phyloP scores from a whole-genome alignment of 1,140 invertebrate species.

The Pseudomyrmex cubaensis region DNA sequence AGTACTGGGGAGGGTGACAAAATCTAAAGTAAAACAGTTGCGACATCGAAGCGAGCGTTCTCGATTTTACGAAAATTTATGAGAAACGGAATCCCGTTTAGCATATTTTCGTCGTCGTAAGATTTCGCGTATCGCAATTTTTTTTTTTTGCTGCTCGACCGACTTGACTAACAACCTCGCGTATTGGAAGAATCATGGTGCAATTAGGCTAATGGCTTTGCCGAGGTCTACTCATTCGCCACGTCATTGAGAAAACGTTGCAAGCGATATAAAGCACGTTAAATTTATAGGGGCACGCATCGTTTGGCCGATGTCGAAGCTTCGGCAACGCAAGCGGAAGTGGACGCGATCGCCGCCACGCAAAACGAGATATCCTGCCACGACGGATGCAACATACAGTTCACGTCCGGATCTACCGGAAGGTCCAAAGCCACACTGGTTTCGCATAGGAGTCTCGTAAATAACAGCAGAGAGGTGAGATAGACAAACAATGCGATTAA shows the following conservation, averaged over 20 bases:
- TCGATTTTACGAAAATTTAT: neutral
- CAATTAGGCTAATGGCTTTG: conserved; percentile 81
- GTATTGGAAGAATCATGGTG: conserved; percentile 68
- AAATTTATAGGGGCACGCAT: conserved; percentile 87
- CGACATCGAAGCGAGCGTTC: neutral
- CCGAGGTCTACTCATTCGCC: conserved; percentile 24
- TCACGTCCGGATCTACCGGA: conserved; percentile 96
- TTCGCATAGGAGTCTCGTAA: conserved; percentile 93
- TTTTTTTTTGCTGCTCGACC: conserved; percentile 63
- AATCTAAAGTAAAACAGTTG: conserved; percentile 36
- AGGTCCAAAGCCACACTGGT: conserved; percentile 94
- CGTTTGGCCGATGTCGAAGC: conserved; percentile 87
- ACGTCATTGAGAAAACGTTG: neutral
- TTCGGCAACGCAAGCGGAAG: conserved; percentile 76
- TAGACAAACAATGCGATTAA: too few species aligned
- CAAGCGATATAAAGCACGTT: conserved; percentile 47
- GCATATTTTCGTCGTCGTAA: neutral
- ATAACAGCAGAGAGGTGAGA: conserved; percentile 90
- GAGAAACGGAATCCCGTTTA: neutral
- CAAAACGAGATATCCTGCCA: conserved; percentile 87
- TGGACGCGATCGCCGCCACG: conserved; percentile 74
- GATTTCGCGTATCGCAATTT: neutral
- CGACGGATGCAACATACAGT: conserved; percentile 92
- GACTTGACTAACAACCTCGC: conserved; percentile 67
- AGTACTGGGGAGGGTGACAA: neutral